Evolutionary conservation across 2,888 invertebrate species (phyloP).

Genomic region (Diploptera punctata): DNA sequence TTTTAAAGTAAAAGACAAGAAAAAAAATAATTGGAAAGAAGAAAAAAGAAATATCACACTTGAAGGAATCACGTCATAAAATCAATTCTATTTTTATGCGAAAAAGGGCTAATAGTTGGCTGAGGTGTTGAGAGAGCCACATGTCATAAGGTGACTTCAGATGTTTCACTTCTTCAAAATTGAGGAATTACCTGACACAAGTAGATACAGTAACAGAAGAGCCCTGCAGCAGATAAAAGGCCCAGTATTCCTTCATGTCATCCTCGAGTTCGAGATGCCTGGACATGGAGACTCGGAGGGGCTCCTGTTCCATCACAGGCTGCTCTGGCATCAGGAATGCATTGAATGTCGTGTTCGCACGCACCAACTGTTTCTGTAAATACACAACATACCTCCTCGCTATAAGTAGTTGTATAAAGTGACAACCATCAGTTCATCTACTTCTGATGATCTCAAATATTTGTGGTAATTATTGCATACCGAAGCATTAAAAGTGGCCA

Average conservation of each 20-base stretch:
- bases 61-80: no score
- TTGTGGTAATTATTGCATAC: no score
- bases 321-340: conserved; percentile 71
- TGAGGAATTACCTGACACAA: conserved; percentile 78
- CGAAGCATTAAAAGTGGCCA: no score
- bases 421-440: neutral
- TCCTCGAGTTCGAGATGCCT: conserved; percentile 73
- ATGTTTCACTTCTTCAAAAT: no score
- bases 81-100: no score
- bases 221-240: conserved; percentile 77
- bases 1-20: no score
- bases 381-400: neutral
- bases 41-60: no score
- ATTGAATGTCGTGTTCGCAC: conserved; percentile 76
- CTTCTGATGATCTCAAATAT: neutral
- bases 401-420: neutral
- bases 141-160: no score
- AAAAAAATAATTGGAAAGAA: no score
- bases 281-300: conserved; percentile 71
- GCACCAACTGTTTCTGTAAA: conserved; percentile 69
- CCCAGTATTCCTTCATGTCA: conserved; percentile 86
- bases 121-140: no score
- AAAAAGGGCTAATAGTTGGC: no score
- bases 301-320: conserved; percentile 64
- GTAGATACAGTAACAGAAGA: conserved; percentile 77